Conservation (phyloP, 2,797 vertebrate genomes). For the Liparis tanakae region DNA sequence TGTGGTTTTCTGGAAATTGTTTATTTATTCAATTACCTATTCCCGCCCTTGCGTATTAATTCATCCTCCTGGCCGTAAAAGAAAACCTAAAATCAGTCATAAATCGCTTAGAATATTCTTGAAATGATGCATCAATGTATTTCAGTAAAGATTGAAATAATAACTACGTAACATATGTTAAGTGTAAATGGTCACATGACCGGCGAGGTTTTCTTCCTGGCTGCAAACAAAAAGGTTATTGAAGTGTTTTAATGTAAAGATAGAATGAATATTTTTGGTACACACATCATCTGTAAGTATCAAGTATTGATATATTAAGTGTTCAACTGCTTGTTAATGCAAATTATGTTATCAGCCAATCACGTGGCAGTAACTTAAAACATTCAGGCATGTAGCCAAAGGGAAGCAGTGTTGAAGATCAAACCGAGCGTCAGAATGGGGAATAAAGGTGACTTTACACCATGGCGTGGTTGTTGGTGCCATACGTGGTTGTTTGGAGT, state of each 20-base stretch:
- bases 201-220: neutral
- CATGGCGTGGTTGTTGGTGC: too few relatives aligned
- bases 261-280: neutral
- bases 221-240: slow-evolving; percentile 25
- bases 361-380: too few relatives aligned
- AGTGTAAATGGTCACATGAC: neutral
- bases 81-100: neutral
- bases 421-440: neutral
- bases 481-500: too few relatives aligned
- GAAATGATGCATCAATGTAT: neutral
- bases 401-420: neutral
- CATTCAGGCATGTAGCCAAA: neutral
- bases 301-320: neutral
- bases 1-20: slow-evolving; percentile 34
- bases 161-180: neutral
- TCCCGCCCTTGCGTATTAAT: slow-evolving; percentile 14
- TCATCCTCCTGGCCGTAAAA: too few relatives aligned
- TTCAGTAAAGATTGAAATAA: neutral
- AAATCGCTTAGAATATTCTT: neutral
- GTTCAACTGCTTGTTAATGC: neutral
- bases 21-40: slow-evolving; percentile 25
- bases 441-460: neutral
- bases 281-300: neutral
- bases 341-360: neutral
- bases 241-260: slow-evolving; percentile 28